Evolutionary conservation across 1,140 invertebrate species (phyloP).

Genomic region (Asobara japonica): DNA sequence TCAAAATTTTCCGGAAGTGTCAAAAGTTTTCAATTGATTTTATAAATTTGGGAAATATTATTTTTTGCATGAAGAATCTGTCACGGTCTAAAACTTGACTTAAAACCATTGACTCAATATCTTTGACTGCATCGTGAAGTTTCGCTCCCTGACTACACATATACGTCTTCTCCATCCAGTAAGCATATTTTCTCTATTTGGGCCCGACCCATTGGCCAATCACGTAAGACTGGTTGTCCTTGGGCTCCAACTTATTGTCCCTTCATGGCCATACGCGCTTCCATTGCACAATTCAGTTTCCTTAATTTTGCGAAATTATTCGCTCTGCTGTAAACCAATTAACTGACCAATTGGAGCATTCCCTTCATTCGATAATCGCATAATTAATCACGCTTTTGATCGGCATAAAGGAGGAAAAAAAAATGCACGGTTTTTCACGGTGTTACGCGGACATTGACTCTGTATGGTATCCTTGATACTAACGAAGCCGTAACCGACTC

Average conservation of each 20-base stretch:
- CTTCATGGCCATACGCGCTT: slow-evolving; percentile 41
- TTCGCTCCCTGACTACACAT: too few relatives aligned
- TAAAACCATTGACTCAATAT: too few relatives aligned
- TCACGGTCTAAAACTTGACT: too few relatives aligned
- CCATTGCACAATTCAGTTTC: slow-evolving; percentile 42
- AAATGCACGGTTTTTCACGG: background rate
- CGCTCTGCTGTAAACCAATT: background rate
- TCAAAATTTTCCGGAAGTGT: too few relatives aligned
- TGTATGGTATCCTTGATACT: slow-evolving; percentile 28
- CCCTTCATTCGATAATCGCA: background rate
- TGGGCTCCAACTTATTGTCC: slow-evolving; percentile 47
- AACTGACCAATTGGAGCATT: slow-evolving; percentile 21
- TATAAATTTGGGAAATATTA: too few relatives aligned
- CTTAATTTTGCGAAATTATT: background rate
- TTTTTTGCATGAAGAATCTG: too few relatives aligned
- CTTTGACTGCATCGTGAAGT: too few relatives aligned
- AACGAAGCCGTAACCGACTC: slow-evolving; percentile 14
- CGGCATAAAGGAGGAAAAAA: background rate
- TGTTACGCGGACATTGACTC: slow-evolving; percentile 22
- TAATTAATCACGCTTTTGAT: background rate
- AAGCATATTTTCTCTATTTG: slow-evolving; percentile 53
- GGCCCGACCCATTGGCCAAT: slow-evolving; percentile 36
- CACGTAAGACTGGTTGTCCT: slow-evolving; percentile 52
- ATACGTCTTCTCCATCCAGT: background rate
- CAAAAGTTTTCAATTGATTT: too few relatives aligned